phyloP scores from a whole-genome alignment of 2,888 invertebrate genomes.

The Drosophila mercatorum region DNA sequence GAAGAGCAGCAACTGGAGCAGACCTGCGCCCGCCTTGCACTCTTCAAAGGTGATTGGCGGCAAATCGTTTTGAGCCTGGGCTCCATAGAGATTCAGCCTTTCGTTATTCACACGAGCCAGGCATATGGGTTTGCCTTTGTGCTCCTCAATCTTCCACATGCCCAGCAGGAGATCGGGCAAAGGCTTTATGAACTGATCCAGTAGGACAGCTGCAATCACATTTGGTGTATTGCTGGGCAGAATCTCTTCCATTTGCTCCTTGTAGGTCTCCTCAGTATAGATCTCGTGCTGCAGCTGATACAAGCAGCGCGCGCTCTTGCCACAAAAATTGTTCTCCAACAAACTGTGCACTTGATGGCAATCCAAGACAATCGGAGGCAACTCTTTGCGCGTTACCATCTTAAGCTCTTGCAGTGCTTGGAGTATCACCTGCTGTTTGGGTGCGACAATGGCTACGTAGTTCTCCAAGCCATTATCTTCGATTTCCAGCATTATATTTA shows the following conservation, averaged over 20 bases:
- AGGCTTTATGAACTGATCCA: constrained; percentile 20
- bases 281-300: constrained; percentile 12
- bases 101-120: constrained; percentile 36
- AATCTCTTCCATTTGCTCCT: constrained; percentile 16
- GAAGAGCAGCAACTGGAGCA: constrained; percentile 43
- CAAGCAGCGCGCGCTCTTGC: constrained; percentile 28
- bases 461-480: constrained; percentile 46
- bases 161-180: constrained; percentile 25
- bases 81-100: constrained; percentile 21
- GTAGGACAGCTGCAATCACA: constrained; percentile 7
- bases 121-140: constrained; percentile 29
- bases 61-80: constrained; percentile 41
- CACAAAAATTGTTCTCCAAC: constrained; percentile 34
- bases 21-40: constrained; percentile 32
- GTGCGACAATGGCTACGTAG: constrained; percentile 36
- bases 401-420: constrained; percentile 24
- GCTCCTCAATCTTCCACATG: constrained; percentile 48
- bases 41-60: constrained; percentile 47
- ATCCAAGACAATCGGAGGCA: constrained; percentile 35
- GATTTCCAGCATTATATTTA: constrained; percentile 46
- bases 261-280: neutral
- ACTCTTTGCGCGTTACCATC: constrained; percentile 7
- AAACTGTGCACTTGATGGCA: constrained; percentile 21
- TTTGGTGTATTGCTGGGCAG: constrained; percentile 25
- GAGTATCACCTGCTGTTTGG: constrained; percentile 11